Evolutionary conservation across 2,113 vertebrate species (phyloP), one percentile per base, ranked within the genome.

Genomic region (Probosciger aterrimus): DNA sequence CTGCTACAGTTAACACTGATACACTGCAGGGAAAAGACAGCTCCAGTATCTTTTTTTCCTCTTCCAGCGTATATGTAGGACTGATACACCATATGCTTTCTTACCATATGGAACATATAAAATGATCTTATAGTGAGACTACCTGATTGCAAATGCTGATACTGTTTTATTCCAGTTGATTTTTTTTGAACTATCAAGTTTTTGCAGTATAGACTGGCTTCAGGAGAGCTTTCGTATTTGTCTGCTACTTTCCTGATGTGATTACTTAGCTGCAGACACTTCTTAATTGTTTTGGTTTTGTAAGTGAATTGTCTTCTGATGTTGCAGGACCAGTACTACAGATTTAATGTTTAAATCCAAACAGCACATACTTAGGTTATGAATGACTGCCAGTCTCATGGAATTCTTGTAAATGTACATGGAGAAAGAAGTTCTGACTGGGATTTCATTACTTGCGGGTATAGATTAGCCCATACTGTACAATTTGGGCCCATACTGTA

Each of bases 231-330:
- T 95, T 76, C 4, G 2, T 86, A 65, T 82, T 88, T 95, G 57
- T 53, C 77, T 81, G 1, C 43, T 79, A 31, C 55, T 84, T 92
- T 46, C n/a, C 73, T 65, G 59, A 64, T 39, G 44, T 43, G 44
- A 41, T 78, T 81, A 55, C 86, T 82, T 37, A 87, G 50, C 83
- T 90, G 50, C 65, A 80, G 84, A 75, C 59, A 80, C 41, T 83
- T 92, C 63, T 78, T 92, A 83, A 93, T 83, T 90, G 53, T 76
- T 94, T 95, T 95, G 50, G 49, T 69, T 94, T 84, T 88, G 17
- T 64, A 93, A 88, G 52, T 81, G 60, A 89, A 88, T 65, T 94
- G 37, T 75, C 81, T 77, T 84, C 65, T 8, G 11, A 28, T 71
- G 37, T 86, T 85, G 76, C 76, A 86, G 89, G 86, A 80, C 49